Percentiles rank a stretch among this genome's conserved stretches.
phyloP scores from a whole-genome alignment of 2,113 vertebrate genomes.

The Vombatus ursinus region DNA sequence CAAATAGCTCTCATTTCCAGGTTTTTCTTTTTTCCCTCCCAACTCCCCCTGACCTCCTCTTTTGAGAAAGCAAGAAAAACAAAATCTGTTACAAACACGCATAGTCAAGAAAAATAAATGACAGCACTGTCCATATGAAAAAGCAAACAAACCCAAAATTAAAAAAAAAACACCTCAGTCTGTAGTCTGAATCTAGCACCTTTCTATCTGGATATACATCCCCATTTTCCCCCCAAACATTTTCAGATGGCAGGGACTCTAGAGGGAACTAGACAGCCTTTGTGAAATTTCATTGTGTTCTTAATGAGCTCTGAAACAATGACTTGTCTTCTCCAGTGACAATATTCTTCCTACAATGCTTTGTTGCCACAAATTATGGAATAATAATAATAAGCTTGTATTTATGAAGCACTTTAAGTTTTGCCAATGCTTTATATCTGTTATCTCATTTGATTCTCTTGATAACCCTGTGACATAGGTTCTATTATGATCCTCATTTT shows the following conservation, averaged over 20 bases:
- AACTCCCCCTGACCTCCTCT: background rate
- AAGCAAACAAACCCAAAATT: background rate
- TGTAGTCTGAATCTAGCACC: background rate
- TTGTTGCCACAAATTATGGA: background rate
- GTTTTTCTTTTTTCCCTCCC: background rate
- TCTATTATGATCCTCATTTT: background rate
- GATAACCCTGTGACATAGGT: background rate
- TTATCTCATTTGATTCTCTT: background rate
- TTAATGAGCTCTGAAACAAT: background rate
- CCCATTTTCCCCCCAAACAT: background rate
- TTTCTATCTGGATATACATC: background rate
- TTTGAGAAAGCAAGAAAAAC: background rate
- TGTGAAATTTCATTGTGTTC: background rate
- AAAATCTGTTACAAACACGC: background rate
- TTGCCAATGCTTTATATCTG: background rate
- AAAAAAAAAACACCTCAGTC: background rate
- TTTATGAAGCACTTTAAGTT: background rate
- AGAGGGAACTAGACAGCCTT: background rate
- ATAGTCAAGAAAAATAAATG: background rate
- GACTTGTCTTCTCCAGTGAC: background rate
- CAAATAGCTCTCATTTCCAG: background rate
- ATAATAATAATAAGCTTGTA: background rate
- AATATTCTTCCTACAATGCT: background rate
- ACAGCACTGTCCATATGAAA: background rate
- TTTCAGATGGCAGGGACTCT: background rate